Evolutionary conservation across 2,113 vertebrate genomes (phyloP), one percentile per base, ranked within the genome.

Genomic region (Vombatus ursinus): DNA sequence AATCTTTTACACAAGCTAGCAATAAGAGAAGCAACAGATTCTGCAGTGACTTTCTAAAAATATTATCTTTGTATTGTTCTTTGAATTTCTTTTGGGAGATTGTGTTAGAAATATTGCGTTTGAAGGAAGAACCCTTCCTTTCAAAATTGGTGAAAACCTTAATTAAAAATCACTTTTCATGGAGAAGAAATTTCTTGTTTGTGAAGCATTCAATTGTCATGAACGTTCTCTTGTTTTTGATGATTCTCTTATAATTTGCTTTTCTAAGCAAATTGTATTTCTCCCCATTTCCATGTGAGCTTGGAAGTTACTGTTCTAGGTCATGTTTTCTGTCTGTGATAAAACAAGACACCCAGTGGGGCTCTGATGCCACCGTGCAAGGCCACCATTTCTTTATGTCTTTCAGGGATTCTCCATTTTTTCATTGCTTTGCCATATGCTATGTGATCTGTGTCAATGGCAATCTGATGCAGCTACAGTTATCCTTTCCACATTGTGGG

Each of bases 91-190:
- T 19, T 96, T 96, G 31, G 61, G 68, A 50, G 90, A 31, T 90
- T 89, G 95, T 84, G 12, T 68, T 84, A 84, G 68, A 44, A 44
- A 16, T 37, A 8, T 0, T 91, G n/a, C 94, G 61, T 84, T 96
- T 28, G 89, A 31, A 89, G 28, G 84, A 96, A n/a, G 47, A 12
- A 24, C 52, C 94, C 91, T 93, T 90, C 91, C 53, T 2, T 0
- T 31, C 92, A 91, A 94, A 95, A 93, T 37, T 61, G 95, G 52
- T 47, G 50, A 89, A 96, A 95, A 95, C 51, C 7, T 84, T n/a
- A 94, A 97, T 96, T 97, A 97, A 96, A 98, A 95, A 93, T 48
- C 24, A 53, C 0, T 53, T 93, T 95, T 90, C 52, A 6, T 51
- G 19, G 53, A 95, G 77, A 94, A 91, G 23, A 0, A 24, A 1